Evolutionary conservation across 2,888 invertebrate genomes (phyloP), one percentile per base, ranked within the genome.

Genomic region (Nomada goodeniana): DNA sequence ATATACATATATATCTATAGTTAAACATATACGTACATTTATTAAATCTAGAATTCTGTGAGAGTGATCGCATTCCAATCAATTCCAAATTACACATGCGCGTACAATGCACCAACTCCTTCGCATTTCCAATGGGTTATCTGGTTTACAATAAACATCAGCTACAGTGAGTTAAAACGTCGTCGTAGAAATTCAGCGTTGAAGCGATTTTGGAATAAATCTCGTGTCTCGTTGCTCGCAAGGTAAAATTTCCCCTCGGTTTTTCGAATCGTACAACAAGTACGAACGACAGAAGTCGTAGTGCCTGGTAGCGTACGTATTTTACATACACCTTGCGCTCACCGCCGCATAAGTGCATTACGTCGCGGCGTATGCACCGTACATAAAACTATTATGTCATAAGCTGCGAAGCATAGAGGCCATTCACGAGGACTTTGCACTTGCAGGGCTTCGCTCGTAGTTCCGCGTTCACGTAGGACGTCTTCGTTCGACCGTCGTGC

Each of bases 331-430:
- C 47, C 47, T 52, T 13, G 53, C 52, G 36, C 59, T 67, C 70
- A 68, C 67, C 26, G 20, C 57, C 55, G 67, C 69, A 29, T 83
- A 80, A 80, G 42, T 67, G 60, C 67, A 76, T 53, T 82, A 80
- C 44, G 53, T 7, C 53, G 20, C 36, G 20, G 13, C 67, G 55
- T 55, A 61, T 76, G 60, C 68, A 52, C 29, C 65, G 55, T 82
- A 78, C 85, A 82, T 86, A 90, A 90, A 89, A 86, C 88, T 87
- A 88, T 91, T 90, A 90, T 90, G 89, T 90, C 89, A 91, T 90
- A 91, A 91, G 89, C 88, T 83, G 81, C 82, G 83, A 80, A 85
- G 89, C 83, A 88, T 84, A 86, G 90, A 91, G 90, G 91, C 90
- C 91, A 90, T 91, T 90, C 88, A 88, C 86, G 88, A 87, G 71